Evolutionary conservation across 2,113 vertebrate genomes (phyloP).

Genomic region (Puntigrus tetrazona): DNA sequence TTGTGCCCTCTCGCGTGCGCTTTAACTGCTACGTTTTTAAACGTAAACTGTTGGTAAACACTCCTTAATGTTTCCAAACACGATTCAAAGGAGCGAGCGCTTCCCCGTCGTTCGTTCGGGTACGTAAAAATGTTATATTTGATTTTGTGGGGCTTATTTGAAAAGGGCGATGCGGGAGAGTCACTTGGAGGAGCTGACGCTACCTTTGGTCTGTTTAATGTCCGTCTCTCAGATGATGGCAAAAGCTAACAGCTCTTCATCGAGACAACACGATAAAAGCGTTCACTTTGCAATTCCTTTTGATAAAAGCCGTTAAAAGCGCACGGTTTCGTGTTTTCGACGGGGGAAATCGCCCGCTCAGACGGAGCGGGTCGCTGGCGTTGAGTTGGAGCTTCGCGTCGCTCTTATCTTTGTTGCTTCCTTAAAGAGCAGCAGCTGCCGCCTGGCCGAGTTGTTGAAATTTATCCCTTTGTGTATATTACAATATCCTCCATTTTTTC

Average conservation of each 20-base stretch:
- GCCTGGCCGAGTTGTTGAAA: conserved; percentile 87
- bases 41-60: conserved; percentile 56
- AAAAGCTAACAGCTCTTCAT: conserved; percentile 67
- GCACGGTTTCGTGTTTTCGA: conserved; percentile 38
- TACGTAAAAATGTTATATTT: conserved; percentile 34
- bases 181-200: conserved; percentile 58
- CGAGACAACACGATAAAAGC: conserved; percentile 68
- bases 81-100: conserved; percentile 41
- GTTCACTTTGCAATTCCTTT: conserved; percentile 47
- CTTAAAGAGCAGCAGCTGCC: conserved; percentile 83
- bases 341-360: conserved; percentile 23
- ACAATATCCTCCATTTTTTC: conserved; percentile 99
- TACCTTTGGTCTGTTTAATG: conserved; percentile 71
- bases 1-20: conserved; percentile 70
- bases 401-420: conserved; percentile 78
- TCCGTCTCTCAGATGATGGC: conserved; percentile 67
- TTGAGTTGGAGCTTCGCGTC: conserved; percentile 52
- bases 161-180: conserved; percentile 58
- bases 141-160: conserved; percentile 53
- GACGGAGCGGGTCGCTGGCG: conserved; percentile 49
- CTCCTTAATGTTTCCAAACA: conserved; percentile 55
- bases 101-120: conserved; percentile 25
- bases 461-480: conserved; percentile 99
- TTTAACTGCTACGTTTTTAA: conserved; percentile 57
- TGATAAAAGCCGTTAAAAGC: conserved; percentile 16